Evolutionary conservation across 2,797 vertebrate genomes (phyloP), one percentile per base, ranked within the genome.

Genomic region (Mus caroli): DNA sequence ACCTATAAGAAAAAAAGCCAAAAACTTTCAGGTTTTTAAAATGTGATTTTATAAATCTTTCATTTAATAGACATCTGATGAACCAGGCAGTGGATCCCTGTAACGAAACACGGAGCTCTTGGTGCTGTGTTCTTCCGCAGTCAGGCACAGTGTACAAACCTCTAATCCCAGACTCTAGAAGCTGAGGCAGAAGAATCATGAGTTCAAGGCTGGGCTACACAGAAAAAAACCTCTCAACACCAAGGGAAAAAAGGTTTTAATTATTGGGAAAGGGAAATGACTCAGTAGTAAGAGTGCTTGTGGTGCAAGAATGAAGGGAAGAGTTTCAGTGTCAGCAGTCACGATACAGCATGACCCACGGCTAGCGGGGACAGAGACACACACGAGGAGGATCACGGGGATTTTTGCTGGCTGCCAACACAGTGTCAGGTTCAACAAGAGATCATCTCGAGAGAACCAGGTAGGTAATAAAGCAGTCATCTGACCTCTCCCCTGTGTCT

Each of bases 1-100:
- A 99, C 99, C 99, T 99, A 98, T 85, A 97, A 75, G 88, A 17
- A 13, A 40, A 46, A 43, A 76, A 76, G 69, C 3, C 69, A 71
- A 37, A 71, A 20, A 9, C n/a, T 37, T 37, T 71, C 69, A 71
- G n/a, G 8, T 71, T 37, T 19, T n/a, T 15, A 24, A 60, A 60
- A 10, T 34, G 34, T 31, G 13, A 15, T 17, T 34, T 67, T 15
- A 69, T n/a, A 69, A n/a, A 78, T 92, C 1, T 89, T 93, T 94
- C 46, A 90, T 60, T 88, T 95, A 60, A 91, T 15, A 92, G 20
- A 26, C 88, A 79, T 62, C 46, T 71, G 69, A 83, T 3, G 40
- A 78, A 77, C 56, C 54, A 82, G 43, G 83, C 24, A 67, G 43
- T 92, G 46, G 43, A 50, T 87, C 56, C 50, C 69, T 12, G 7